Conservation (phyloP, 2,888 invertebrate genomes). For the Caenorhabditis drosophilae region DNA sequence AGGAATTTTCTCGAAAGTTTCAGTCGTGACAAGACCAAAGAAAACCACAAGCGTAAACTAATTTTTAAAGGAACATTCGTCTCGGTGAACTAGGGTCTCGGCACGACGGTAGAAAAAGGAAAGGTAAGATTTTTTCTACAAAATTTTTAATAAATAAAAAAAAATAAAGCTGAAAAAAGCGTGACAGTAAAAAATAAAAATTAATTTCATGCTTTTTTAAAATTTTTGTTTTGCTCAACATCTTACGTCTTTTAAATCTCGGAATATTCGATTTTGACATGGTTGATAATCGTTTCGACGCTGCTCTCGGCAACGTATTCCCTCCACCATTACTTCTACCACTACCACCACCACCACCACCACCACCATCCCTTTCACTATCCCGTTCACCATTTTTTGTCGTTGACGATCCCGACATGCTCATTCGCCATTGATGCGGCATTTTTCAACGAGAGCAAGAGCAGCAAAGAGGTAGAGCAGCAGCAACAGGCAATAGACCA, state of each 20-base stretch:
- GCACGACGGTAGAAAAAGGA: too few relatives aligned
- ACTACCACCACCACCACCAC: background rate
- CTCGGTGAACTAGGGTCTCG: too few relatives aligned
- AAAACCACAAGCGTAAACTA: background rate
- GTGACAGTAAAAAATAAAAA: too few relatives aligned
- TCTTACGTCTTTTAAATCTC: slow-evolving; percentile 36
- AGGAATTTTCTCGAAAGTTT: background rate
- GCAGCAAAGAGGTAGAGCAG: too few relatives aligned
- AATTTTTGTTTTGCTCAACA: too few relatives aligned
- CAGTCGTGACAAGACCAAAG: background rate
- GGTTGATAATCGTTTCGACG: slow-evolving; percentile 20
- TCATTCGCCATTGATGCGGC: background rate
- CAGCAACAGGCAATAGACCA: too few relatives aligned
- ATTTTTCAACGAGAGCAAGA: too few relatives aligned
- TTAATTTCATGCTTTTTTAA: too few relatives aligned
- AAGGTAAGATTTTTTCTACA: too few relatives aligned
- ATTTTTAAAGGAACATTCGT: too few relatives aligned
- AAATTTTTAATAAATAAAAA: too few relatives aligned
- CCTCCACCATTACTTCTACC: slow-evolving; percentile 3
- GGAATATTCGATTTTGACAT: slow-evolving; percentile 28
- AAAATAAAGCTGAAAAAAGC: too few relatives aligned
- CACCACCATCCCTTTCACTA: background rate
- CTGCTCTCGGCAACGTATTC: slow-evolving; percentile 30
- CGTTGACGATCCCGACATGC: background rate
- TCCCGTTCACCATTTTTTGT: background rate